These are phyloP conservation scores for Acipenser ruthenus DNA, from an alignment of 2,797 vertebrate species.

Conservation along the genomic window DNA sequence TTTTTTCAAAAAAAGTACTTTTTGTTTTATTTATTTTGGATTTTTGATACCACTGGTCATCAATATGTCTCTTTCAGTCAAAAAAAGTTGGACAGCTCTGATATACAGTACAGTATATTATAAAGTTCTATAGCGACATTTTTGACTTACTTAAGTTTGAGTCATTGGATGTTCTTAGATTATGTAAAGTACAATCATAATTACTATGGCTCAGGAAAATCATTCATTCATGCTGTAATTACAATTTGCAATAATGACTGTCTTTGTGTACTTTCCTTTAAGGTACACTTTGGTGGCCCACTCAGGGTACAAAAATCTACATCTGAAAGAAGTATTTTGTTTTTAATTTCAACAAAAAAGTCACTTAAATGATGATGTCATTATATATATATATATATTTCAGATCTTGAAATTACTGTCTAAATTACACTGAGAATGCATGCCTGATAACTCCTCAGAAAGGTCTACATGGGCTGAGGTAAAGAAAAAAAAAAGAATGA, in stretches of 20 bases:
- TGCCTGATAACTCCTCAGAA: too few relatives aligned
- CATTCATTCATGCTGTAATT: constrained; percentile 31
- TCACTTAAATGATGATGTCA: too few relatives aligned
- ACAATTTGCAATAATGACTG: constrained; percentile 27
- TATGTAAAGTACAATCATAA: constrained; percentile 30
- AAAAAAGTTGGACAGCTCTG: too few relatives aligned
- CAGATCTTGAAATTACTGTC: too few relatives aligned
- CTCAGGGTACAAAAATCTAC: background rate
- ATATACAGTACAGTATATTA: background rate
- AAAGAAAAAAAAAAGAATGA: too few relatives aligned
- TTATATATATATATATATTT: too few relatives aligned
- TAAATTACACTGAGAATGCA: too few relatives aligned
- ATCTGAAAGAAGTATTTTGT: background rate
- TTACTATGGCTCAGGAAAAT: constrained; percentile 20
- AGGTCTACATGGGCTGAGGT: too few relatives aligned
- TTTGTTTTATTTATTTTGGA: too few relatives aligned
- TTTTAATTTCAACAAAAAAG: too few relatives aligned
- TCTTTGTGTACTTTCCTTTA: constrained; percentile 18
- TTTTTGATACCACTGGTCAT: background rate
- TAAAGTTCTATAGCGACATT: background rate
- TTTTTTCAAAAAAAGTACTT: too few relatives aligned
- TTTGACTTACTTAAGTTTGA: background rate
- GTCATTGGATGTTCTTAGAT: constrained; percentile 1
- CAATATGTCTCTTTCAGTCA: too few relatives aligned
- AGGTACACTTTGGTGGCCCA: background rate